phyloP scores from a whole-genome alignment of 2,888 invertebrate genomes.

The Zaprionus bogoriensis region DNA sequence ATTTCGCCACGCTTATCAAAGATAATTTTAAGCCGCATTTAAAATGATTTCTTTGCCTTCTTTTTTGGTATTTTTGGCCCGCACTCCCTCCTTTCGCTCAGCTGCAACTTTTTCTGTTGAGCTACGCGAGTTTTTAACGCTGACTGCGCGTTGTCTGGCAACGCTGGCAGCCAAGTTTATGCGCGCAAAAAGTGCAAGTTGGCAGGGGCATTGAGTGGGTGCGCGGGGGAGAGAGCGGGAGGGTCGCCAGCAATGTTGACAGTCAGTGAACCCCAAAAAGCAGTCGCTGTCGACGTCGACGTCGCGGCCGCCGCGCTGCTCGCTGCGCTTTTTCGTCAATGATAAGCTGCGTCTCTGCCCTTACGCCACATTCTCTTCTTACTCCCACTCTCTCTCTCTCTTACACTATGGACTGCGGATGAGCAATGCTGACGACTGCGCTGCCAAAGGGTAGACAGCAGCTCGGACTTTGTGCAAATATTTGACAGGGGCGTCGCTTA shows the following conservation, averaged over 20 bases:
- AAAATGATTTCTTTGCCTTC: constrained; percentile 65
- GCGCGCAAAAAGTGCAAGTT: constrained; percentile 49
- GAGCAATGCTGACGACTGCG: constrained; percentile 30
- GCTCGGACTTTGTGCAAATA: constrained; percentile 72
- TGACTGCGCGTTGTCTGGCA: constrained; percentile 74
- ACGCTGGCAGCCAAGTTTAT: constrained; percentile 46
- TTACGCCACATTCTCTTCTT: background rate
- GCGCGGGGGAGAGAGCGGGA: background rate
- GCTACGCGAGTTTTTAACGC: constrained; percentile 46
- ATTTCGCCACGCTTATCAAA: constrained; percentile 72
- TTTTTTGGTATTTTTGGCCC: background rate
- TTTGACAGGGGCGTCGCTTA: constrained; percentile 60
- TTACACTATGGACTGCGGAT: background rate
- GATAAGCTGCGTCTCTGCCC: constrained; percentile 40
- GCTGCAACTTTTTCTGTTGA: constrained; percentile 40
- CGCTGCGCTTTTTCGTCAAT: constrained; percentile 62
- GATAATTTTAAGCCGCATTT: constrained; percentile 76
- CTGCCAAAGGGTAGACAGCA: constrained; percentile 14
- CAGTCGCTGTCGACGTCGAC: constrained; percentile 25
- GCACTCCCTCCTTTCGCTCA: background rate
- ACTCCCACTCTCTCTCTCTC: background rate
- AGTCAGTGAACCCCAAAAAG: constrained; percentile 61
- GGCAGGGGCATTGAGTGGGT: constrained; percentile 18
- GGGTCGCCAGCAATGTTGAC: constrained; percentile 57
- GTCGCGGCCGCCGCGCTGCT: too few relatives aligned